Evolutionary conservation across 2,888 invertebrate species (phyloP).

Genomic region (Metellina segmentata): DNA sequence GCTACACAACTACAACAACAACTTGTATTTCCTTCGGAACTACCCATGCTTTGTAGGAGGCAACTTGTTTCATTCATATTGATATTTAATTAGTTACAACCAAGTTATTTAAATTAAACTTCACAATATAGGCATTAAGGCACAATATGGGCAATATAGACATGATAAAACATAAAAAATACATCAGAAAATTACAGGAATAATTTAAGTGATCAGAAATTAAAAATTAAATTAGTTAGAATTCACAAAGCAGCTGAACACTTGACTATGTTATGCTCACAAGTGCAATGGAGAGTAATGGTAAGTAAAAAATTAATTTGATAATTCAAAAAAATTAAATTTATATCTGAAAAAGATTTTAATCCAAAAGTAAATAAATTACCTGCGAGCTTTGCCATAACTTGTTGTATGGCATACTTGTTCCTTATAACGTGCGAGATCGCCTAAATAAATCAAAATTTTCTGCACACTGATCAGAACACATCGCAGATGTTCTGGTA

Average conservation of each 20-base stretch:
- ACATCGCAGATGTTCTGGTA: slow-evolving; percentile 67
- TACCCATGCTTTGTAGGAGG: too few species aligned
- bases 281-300: too few species aligned
- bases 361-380: slow-evolving; percentile 43
- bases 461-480: slow-evolving; percentile 91
- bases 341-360: too few species aligned
- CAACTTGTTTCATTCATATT: not conserved
- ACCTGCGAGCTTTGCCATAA: slow-evolving; percentile 89
- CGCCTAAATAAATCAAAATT: slow-evolving; percentile 93
- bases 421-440: slow-evolving; percentile 92
- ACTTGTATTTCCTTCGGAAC: too few species aligned
- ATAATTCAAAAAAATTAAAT: slow-evolving; percentile 81
- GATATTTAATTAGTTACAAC: not conserved
- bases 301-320: not conserved
- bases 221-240: not conserved
- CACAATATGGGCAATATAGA: too few species aligned
- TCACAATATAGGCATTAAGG: not conserved
- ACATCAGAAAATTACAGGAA: not conserved
- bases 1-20: too few species aligned
- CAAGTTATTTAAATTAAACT: not conserved
- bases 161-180: not conserved
- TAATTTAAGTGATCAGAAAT: not conserved
- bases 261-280: too few species aligned
- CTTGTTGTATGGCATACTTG: slow-evolving; percentile 88
- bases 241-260: not conserved